Percentiles rank a stretch among this genome's conserved stretches.
Evolutionary conservation across 2,888 invertebrate genomes (phyloP).

Genomic region (Lithosia quadra): DNA sequence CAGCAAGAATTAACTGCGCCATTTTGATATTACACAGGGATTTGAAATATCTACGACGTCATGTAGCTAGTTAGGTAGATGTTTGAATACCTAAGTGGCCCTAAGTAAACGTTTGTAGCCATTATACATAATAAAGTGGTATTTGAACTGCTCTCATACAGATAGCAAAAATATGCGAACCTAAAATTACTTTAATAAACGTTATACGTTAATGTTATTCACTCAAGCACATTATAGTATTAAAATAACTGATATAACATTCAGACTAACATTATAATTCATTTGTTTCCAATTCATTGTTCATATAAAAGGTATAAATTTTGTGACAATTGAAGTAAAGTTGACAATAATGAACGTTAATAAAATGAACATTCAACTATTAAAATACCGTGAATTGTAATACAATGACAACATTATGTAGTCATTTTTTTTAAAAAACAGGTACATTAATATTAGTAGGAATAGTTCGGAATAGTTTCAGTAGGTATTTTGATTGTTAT

Average conservation of each 20-base stretch:
- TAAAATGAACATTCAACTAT: neutral
- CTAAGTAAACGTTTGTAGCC: slow-evolving; percentile 23
- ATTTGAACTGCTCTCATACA: neutral
- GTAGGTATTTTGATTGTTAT: too few species aligned
- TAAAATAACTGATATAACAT: neutral
- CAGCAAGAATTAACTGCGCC: neutral
- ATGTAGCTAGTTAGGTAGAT: neutral
- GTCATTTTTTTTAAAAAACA: too few species aligned
- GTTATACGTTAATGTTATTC: neutral
- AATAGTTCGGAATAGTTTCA: slow-evolving; percentile 24
- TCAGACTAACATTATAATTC: neutral
- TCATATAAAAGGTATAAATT: neutral
- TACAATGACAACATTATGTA: neutral
- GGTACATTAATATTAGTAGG: slow-evolving; percentile 5
- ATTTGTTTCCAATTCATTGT: slow-evolving; percentile 19
- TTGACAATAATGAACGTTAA: slow-evolving; percentile 1
- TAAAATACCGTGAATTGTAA: neutral
- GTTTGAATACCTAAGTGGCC: slow-evolving; percentile 31
- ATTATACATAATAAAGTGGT: slow-evolving; percentile 9
- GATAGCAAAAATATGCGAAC: neutral
- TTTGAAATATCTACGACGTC: neutral
- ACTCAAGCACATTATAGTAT: neutral
- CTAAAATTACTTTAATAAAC: neutral
- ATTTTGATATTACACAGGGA: neutral
- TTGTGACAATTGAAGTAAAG: neutral